Evolutionary conservation across 1,140 invertebrate species (phyloP).

Genomic region (Belonocnema kinseyi): DNA sequence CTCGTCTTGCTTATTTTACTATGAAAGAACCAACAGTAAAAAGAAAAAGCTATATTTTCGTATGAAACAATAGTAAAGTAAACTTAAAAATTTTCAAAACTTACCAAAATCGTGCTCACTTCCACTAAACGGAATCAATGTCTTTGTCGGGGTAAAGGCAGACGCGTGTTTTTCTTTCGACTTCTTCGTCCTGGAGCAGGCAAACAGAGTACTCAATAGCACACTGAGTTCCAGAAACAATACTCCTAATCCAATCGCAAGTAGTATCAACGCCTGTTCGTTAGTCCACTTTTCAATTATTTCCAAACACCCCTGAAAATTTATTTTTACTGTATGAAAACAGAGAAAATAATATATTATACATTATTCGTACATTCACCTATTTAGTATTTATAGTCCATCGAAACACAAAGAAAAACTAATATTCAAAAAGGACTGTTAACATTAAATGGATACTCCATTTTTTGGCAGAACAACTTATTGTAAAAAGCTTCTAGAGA

Average conservation of each 20-base stretch:
- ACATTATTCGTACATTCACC: no score
- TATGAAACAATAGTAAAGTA: no score
- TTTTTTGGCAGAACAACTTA: no score
- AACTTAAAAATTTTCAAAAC: background rate
- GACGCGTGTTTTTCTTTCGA: conserved; percentile 60
- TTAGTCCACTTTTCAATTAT: conserved; percentile 86
- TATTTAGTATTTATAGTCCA: no score
- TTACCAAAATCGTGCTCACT: conserved; percentile 69
- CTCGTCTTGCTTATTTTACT: no score
- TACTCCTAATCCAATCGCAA: conserved; percentile 80
- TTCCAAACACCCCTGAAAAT: conserved; percentile 81
- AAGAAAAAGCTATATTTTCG: conserved; percentile 6
- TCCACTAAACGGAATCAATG: conserved; percentile 68
- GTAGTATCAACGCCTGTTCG: conserved; percentile 84
- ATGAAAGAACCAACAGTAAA: no score
- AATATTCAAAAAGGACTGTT: no score
- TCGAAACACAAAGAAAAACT: no score
- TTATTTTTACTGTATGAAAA: conserved; percentile 22
- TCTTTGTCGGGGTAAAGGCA: conserved; percentile 70
- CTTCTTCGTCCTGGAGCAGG: conserved; percentile 78
- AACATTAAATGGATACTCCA: no score
- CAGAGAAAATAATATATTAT: conserved; percentile 36
- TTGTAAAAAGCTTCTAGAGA: no score
- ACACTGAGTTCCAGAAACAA: conserved; percentile 83
- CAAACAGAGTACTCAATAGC: conserved; percentile 81